A percentile compares a stretch with the other conserved stretches of the same genome.
phyloP scores from a whole-genome alignment of 2,113 vertebrate genomes.

The Laterallus jamaicensis region DNA sequence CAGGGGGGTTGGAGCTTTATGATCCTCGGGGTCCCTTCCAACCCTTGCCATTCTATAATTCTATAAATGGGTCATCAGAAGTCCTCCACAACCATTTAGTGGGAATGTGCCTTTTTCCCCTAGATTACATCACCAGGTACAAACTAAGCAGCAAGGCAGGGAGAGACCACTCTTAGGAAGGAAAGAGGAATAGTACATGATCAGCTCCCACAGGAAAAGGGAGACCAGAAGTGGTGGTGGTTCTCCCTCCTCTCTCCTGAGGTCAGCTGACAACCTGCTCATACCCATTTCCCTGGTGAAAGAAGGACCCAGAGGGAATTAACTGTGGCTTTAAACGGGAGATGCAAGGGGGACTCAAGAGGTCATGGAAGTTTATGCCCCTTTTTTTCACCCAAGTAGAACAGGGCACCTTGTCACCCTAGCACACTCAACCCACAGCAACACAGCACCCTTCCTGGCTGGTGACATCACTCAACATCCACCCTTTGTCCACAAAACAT shows the following conservation, averaged over 20 bases:
- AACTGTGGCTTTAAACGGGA: fast-evolving
- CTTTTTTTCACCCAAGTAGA: not conserved
- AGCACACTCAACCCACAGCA: not conserved
- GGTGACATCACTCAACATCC: not conserved
- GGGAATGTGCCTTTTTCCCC: not conserved
- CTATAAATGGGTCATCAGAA: not conserved
- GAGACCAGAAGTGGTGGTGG: not conserved
- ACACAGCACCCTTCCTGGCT: not conserved
- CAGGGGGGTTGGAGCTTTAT: no score
- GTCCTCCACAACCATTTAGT: not conserved
- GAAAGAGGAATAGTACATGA: not conserved
- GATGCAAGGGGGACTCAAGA: fast-evolving
- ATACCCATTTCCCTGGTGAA: not conserved
- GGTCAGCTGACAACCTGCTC: not conserved
- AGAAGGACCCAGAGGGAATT: not conserved
- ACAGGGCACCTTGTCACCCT: not conserved
- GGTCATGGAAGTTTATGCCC: not conserved
- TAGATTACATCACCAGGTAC: fast-evolving
- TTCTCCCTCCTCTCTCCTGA: not conserved
- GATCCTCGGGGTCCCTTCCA: no score
- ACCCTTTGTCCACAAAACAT: not conserved
- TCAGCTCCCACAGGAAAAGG: not conserved
- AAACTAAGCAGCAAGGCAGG: not conserved
- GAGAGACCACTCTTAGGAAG: not conserved
- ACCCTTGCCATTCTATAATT: no score